phyloP scores from a whole-genome alignment of 2,888 invertebrate genomes.

The Athalia rosae region DNA sequence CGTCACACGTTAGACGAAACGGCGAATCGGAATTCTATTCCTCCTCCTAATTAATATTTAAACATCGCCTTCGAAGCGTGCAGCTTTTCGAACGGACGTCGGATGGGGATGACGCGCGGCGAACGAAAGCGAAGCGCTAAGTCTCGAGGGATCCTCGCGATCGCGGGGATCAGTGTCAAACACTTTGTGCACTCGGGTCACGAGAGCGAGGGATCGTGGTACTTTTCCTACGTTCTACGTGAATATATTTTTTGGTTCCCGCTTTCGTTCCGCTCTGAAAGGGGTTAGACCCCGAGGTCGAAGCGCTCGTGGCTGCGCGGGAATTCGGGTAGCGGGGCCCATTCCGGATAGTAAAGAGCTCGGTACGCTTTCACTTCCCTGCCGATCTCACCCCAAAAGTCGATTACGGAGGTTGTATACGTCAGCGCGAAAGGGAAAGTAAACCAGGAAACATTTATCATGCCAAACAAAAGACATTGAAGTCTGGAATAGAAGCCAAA shows the following conservation, averaged over 20 bases:
- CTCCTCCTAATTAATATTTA: background rate
- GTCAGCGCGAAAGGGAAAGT: too few species aligned
- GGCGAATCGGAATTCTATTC: background rate
- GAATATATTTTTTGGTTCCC: background rate
- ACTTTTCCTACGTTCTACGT: too few species aligned
- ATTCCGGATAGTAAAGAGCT: too few species aligned
- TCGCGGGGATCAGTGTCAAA: background rate
- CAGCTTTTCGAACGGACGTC: background rate
- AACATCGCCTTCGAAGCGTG: background rate
- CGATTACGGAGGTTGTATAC: too few species aligned
- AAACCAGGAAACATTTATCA: too few species aligned
- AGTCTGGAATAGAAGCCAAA: too few species aligned
- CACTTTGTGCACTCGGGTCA: conserved; percentile 22
- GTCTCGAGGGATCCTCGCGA: too few species aligned
- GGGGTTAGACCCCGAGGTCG: conserved; percentile 22
- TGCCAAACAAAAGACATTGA: too few species aligned
- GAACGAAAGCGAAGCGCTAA: too few species aligned
- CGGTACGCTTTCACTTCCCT: too few species aligned
- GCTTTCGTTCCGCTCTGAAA: conserved; percentile 8
- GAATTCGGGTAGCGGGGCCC: background rate
- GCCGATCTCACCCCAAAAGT: too few species aligned
- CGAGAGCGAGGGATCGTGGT: conserved; percentile 16
- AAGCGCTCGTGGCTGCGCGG: background rate
- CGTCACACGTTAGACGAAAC: background rate
- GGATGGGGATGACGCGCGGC: too few species aligned